Evolutionary conservation across 2,888 invertebrate genomes (phyloP).

Genomic region (Mythimna impura): DNA sequence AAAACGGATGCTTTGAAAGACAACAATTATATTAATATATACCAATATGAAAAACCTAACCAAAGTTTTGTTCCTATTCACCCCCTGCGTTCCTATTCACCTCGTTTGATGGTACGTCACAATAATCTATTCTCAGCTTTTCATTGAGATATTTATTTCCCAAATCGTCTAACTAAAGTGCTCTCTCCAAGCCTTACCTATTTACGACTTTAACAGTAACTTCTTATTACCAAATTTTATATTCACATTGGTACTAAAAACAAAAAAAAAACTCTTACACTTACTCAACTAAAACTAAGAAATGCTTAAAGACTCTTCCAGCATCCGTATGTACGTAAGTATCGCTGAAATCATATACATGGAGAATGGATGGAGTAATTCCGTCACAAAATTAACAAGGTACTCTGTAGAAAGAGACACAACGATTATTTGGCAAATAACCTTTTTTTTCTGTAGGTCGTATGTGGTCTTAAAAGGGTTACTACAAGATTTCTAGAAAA

Average conservation of each 20-base stretch:
- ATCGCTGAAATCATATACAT: not conserved
- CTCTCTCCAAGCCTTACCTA: no score
- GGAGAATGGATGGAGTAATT: not conserved
- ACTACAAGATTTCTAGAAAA: no score
- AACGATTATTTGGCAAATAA: not conserved
- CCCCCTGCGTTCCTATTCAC: no score
- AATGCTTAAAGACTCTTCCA: slow-evolving; percentile 32
- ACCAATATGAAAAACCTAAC: no score
- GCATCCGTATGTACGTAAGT: slow-evolving; percentile 19
- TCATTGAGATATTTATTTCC: not conserved
- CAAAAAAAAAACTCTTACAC: no score
- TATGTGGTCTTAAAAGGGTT: no score
- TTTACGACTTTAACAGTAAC: not conserved
- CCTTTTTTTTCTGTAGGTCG: not conserved
- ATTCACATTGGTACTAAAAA: slow-evolving; percentile 15
- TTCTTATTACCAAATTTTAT: slow-evolving; percentile 13
- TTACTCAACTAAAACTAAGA: slow-evolving; percentile 17
- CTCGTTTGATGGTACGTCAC: no score
- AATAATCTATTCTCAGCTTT: no score
- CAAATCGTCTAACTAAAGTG: not conserved
- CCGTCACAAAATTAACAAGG: not conserved
- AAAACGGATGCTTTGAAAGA: no score
- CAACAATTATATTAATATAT: no score
- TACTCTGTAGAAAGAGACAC: not conserved
- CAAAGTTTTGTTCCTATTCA: no score